phyloP scores from a whole-genome alignment of 1,140 invertebrate species.

The Listronotus oregonensis region DNA sequence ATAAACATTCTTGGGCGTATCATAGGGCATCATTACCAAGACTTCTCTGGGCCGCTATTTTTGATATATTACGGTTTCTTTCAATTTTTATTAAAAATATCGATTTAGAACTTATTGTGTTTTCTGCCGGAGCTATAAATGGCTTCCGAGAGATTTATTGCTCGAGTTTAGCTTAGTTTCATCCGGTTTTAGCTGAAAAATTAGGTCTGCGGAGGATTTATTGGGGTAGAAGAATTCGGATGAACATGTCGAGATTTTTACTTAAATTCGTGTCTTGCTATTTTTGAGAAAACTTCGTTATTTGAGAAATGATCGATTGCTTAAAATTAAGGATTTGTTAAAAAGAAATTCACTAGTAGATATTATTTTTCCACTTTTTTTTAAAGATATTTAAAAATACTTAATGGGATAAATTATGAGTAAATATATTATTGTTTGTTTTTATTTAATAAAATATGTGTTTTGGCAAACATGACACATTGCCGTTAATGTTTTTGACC shows the following conservation, averaged over 20 bases:
- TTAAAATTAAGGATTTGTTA: too few relatives aligned
- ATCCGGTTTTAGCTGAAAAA: conserved; percentile 18
- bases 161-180: conserved; percentile 21
- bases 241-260: conserved; percentile 8
- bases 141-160: conserved; percentile 31
- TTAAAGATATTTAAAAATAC: too few relatives aligned
- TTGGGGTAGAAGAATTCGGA: conserved; percentile 23
- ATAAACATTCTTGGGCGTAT: conserved; percentile 31
- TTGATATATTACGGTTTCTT: conserved; percentile 39
- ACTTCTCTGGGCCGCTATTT: conserved; percentile 24
- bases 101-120: conserved; percentile 36
- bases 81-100: conserved; percentile 41
- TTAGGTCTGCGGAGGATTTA: conserved; percentile 20
- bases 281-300: neutral
- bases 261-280: conserved; percentile 1
- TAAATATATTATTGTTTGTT: too few relatives aligned
- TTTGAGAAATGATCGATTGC: neutral
- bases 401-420: too few relatives aligned
- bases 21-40: conserved; percentile 8
- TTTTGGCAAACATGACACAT: too few relatives aligned
- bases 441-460: too few relatives aligned
- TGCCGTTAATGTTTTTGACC: too few relatives aligned
- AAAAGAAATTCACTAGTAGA: too few relatives aligned
- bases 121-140: conserved; percentile 22
- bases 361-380: too few relatives aligned